A percentile compares a stretch with the other conserved stretches of the same genome.
These are phyloP conservation scores for Passer montanus DNA, from an alignment of 2,113 vertebrate genomes.

Conservation along the genomic window DNA sequence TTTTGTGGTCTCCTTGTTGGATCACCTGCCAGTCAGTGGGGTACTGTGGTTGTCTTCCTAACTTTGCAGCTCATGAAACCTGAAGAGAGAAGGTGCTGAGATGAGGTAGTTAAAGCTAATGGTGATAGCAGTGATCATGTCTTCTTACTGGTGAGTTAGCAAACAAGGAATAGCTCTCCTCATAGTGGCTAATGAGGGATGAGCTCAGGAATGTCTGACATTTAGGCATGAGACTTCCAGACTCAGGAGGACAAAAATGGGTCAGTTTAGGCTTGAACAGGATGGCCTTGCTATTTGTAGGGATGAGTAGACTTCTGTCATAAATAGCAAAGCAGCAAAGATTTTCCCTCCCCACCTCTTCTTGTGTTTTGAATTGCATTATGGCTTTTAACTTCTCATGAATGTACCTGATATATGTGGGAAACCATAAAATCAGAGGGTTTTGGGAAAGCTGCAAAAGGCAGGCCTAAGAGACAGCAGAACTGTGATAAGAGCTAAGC, in stretches of 20 bases:
- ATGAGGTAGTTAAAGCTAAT: neutral
- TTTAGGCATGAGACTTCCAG: neutral
- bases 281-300: neutral
- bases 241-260: neutral
- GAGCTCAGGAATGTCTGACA: neutral
- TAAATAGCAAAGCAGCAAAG: neutral
- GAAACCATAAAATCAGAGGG: no score
- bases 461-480: no score
- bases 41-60: neutral
- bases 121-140: neutral
- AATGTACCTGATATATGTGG: neutral
- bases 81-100: neutral
- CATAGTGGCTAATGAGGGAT: neutral
- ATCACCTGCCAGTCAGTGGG: neutral
- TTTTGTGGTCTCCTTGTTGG: neutral
- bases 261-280: neutral
- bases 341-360: neutral
- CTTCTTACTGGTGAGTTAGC: neutral
- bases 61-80: neutral
- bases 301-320: neutral
- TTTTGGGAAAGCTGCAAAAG: no score
- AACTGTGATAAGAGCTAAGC: no score
- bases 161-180: neutral
- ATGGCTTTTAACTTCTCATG: neutral
- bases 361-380: neutral